A percentile compares a stretch with the other conserved stretches of the same genome.
Evolutionary conservation across 2,797 vertebrate species (phyloP).

Genomic region (Ciconia nigra): DNA sequence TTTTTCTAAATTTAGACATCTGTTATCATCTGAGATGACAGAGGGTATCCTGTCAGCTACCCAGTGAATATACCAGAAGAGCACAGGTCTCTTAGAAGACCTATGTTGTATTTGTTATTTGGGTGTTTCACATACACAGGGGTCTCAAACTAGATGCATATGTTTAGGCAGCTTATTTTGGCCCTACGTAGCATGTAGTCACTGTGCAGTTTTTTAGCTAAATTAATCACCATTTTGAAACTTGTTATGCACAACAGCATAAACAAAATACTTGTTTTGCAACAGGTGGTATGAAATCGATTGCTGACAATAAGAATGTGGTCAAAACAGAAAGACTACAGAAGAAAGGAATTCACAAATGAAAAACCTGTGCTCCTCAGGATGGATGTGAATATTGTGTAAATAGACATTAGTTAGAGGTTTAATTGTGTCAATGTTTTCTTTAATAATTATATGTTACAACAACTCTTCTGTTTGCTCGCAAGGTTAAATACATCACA

Average conservation of each 20-base stretch:
- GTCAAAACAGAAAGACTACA: slow-evolving; percentile 49
- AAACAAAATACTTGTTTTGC: slow-evolving; percentile 42
- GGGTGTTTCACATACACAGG: neutral
- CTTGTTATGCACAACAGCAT: neutral
- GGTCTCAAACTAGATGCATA: neutral
- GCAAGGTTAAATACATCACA: slow-evolving; percentile 20
- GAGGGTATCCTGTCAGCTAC: neutral
- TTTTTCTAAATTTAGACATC: neutral
- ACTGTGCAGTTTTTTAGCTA: neutral
- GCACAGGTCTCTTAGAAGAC: neutral
- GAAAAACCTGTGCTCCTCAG: slow-evolving; percentile 13
- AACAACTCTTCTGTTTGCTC: neutral
- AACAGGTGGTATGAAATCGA: neutral
- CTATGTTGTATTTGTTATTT: neutral
- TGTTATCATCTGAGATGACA: neutral
- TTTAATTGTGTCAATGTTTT: slow-evolving; percentile 41
- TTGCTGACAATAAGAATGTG: slow-evolving; percentile 21
- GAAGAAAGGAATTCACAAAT: slow-evolving; percentile 61
- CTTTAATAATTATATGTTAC: slow-evolving; percentile 38
- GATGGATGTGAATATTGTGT: slow-evolving; percentile 31
- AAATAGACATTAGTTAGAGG: slow-evolving; percentile 53
- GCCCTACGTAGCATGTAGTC: neutral
- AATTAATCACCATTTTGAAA: slow-evolving; percentile 13
- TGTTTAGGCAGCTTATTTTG: neutral
- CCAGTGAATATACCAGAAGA: neutral